phyloP scores from a whole-genome alignment of 2,797 vertebrate species.

The Pyrocephalus nanus region DNA sequence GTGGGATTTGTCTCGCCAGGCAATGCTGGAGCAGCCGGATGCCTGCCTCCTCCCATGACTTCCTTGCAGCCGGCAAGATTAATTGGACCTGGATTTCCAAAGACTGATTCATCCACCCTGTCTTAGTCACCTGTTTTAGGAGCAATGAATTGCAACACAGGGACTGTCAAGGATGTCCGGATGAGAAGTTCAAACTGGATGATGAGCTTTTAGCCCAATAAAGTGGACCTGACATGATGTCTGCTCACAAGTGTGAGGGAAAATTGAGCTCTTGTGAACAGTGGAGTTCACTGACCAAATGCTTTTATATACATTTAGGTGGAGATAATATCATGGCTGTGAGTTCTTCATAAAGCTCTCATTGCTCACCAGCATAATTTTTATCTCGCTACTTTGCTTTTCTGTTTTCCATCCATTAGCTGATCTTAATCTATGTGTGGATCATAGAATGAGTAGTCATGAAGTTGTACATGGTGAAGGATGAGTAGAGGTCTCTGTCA shows the following conservation, averaged over 20 bases:
- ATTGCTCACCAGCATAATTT: background rate
- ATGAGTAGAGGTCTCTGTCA: background rate
- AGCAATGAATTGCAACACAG: background rate
- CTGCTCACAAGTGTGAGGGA: background rate
- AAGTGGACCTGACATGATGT: background rate
- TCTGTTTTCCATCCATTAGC: background rate
- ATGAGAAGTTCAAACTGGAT: constrained; percentile 9
- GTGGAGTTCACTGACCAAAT: background rate
- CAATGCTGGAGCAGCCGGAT: background rate
- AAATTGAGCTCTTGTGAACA: background rate
- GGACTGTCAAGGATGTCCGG: background rate
- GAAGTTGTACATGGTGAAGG: background rate
- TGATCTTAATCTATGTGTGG: background rate
- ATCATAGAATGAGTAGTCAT: background rate
- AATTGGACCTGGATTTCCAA: background rate
- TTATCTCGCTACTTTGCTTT: background rate
- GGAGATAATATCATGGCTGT: background rate
- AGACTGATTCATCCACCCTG: background rate
- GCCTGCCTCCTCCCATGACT: background rate
- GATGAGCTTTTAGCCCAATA: background rate
- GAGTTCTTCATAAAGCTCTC: background rate
- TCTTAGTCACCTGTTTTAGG: constrained; percentile 12
- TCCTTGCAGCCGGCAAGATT: background rate
- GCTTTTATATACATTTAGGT: background rate
- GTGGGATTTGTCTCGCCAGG: constrained; percentile 30